Evolutionary conservation across 2,797 vertebrate genomes (phyloP), one percentile per base, ranked within the genome.

Genomic region (Eremophila alpestris): DNA sequence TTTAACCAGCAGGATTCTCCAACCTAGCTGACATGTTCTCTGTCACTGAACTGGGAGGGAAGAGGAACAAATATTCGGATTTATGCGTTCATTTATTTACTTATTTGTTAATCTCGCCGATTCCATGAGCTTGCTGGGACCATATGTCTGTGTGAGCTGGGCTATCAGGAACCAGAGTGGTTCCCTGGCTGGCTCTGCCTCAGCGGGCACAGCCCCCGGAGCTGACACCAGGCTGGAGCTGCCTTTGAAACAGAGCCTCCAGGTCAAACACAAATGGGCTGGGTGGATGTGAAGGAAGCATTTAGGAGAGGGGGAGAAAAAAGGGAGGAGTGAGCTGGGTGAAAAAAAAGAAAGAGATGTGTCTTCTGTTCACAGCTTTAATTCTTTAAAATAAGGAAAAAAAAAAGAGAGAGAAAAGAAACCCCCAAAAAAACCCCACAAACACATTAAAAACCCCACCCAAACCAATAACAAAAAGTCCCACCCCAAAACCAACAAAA

Each of bases 1-100:
- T 96, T 95, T 89, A 93, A 85, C 84, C 84, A 95, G 94, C 91
- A 91, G 92, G 94, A 92, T 85, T 86, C 84, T 86, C 81, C 94
- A 75, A 7, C 79, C 4, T 3, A 56, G 51, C 64, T 94, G 80
- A 70, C 63, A 69, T 13, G 60, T 70, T 90, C 89, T 89, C 75
- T 84, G 68, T 90, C 94, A 91, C 62, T 76, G 95, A 94, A 82
- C 82, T 17, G 56, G 41, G 48, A 93, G 67, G 74, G 83, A 58
- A 48, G 51, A 69, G 60, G 70, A 90, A 34, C 30, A 81, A 89
- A 74, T 91, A 58, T 30, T 60, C 12, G 4, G 40, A 7, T 30
- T 51, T 17, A 21, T 62, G 20, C 38, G 5, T 40, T 32, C 11
- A 16, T 40, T 19, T 7, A 11, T 43, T 63, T 43, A 29, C 38